These are phyloP conservation scores for Drosophila yakuba DNA, from an alignment of 1,140 invertebrate genomes.

Conservation along the genomic window DNA sequence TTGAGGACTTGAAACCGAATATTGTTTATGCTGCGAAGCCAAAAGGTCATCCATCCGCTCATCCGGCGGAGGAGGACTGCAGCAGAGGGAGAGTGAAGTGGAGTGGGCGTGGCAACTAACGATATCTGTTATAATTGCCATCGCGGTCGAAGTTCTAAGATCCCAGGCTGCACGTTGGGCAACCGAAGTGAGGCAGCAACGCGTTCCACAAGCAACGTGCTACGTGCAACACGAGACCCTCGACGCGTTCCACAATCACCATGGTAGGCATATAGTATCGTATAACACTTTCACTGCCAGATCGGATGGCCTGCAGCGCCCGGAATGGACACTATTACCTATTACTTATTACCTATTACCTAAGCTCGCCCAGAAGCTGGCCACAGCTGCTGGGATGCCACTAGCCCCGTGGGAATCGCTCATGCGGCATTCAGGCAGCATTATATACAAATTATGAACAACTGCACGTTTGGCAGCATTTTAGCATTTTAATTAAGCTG, in stretches of 20 bases:
- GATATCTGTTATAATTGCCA: slow-evolving; percentile 38
- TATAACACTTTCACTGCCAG: slow-evolving; percentile 46
- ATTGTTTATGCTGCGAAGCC: slow-evolving; percentile 55
- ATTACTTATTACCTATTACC: slow-evolving; percentile 30
- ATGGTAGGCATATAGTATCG: slow-evolving; percentile 19
- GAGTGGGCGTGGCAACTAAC: slow-evolving; percentile 73
- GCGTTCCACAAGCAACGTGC: slow-evolving; percentile 37
- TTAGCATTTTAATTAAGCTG: slow-evolving; percentile 73
- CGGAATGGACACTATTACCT: slow-evolving; percentile 6
- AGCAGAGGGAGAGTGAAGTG: not conserved
- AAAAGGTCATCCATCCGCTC: slow-evolving; percentile 62
- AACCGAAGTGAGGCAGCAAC: slow-evolving; percentile 13
- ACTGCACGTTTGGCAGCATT: slow-evolving; percentile 44
- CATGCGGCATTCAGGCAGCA: slow-evolving; percentile 1
- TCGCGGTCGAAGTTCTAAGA: slow-evolving; percentile 20
- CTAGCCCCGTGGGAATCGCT: slow-evolving; percentile 62
- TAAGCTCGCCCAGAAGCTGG: slow-evolving; percentile 27
- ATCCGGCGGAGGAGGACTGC: slow-evolving; percentile 5
- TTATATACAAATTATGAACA: slow-evolving; percentile 47
- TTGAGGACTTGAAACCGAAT: slow-evolving; percentile 64
- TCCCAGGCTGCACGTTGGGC: slow-evolving; percentile 6
- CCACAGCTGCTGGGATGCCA: slow-evolving; percentile 59
- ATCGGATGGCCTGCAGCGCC: slow-evolving; percentile 18
- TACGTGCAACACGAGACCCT: slow-evolving; percentile 24
- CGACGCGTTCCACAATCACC: slow-evolving; percentile 49